phyloP scores from a whole-genome alignment of 2,888 invertebrate species.

The Luperina nickerlii region DNA sequence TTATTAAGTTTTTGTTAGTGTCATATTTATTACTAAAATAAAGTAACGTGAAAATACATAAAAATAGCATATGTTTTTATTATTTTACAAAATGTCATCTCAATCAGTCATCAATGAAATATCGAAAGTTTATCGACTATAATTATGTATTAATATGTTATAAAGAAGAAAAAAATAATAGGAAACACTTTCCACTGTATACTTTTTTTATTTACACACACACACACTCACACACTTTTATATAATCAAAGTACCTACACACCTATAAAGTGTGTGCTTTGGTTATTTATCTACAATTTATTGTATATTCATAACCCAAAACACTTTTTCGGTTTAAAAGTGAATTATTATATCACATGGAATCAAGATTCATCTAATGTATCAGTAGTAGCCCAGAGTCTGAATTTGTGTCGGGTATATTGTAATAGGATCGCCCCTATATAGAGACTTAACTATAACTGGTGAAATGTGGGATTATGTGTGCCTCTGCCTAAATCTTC shows the following conservation, averaged over 20 bases:
- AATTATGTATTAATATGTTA: neutral
- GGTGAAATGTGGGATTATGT: neutral
- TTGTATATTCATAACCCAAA: neutral
- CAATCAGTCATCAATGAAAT: neutral
- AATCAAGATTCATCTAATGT: slow-evolving; percentile 7
- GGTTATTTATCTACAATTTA: neutral
- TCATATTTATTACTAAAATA: slow-evolving; percentile 1
- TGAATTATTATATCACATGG: neutral
- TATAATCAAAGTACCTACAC: neutral
- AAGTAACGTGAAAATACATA: neutral
- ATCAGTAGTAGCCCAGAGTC: too few relatives aligned
- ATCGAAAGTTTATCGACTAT: neutral
- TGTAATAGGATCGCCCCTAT: neutral
- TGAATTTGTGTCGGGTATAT: neutral
- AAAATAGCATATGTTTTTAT: neutral
- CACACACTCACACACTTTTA: neutral
- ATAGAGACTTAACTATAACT: neutral
- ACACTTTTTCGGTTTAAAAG: neutral
- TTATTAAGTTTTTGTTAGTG: neutral
- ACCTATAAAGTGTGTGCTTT: neutral
- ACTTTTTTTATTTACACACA: neutral
- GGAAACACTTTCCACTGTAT: neutral
- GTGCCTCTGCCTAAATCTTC: neutral
- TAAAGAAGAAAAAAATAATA: neutral
- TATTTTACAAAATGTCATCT: neutral